phyloP scores from a whole-genome alignment of 2,888 invertebrate genomes.

The Spatulosminthurus flaviceps region DNA sequence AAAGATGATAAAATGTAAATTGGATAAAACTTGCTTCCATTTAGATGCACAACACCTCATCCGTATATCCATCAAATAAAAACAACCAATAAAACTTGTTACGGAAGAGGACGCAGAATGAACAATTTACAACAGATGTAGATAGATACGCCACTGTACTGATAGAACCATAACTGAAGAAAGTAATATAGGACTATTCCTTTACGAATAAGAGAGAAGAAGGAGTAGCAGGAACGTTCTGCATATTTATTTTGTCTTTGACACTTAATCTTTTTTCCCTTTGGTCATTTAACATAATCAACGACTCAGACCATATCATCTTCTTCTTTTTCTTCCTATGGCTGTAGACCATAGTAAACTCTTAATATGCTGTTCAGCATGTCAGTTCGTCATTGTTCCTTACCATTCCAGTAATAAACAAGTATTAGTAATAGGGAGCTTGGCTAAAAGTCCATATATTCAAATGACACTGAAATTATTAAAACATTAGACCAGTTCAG shows the following conservation, averaged over 20 bases:
- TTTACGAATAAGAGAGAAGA: no score
- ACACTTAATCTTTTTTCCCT: not conserved
- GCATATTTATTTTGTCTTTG: slow-evolving; percentile 16
- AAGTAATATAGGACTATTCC: no score
- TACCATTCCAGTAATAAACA: no score
- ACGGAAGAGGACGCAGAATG: not conserved
- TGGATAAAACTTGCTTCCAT: slow-evolving; percentile 16
- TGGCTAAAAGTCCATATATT: not conserved
- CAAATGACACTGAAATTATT: not conserved
- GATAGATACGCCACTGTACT: no score
- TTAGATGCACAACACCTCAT: slow-evolving; percentile 14
- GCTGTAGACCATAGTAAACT: no score
- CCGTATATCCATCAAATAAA: not conserved
- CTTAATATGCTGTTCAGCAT: no score
- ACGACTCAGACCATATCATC: no score
- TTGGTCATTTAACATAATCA: not conserved
- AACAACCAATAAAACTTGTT: slow-evolving; percentile 7
- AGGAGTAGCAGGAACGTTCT: not conserved
- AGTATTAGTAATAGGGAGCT: no score
- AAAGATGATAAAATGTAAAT: not conserved
- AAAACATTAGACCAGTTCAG: not conserved
- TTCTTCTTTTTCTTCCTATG: no score
- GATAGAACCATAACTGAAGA: no score
- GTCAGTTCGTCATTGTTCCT: no score
- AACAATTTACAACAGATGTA: no score